A percentile compares a stretch with the other conserved stretches of the same genome.
These are phyloP conservation scores for Parasteatoda lunata DNA, from an alignment of 2,888 invertebrate genomes.

Conservation along the genomic window DNA sequence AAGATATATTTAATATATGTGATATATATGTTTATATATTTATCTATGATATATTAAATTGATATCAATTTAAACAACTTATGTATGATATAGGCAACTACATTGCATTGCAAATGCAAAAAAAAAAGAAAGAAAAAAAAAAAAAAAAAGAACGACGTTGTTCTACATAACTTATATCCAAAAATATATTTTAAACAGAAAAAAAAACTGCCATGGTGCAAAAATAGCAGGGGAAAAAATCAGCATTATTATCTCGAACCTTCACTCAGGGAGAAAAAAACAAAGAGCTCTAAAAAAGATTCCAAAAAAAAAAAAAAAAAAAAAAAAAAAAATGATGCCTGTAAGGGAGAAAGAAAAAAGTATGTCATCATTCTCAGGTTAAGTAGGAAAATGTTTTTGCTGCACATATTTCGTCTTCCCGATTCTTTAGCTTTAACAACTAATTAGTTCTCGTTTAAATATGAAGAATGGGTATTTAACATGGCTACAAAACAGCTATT, in stretches of 20 bases:
- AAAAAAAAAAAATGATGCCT: background rate
- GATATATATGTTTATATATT: too few species aligned
- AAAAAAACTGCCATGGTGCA: too few species aligned
- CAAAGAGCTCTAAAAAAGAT: conserved; percentile 10
- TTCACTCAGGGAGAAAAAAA: conserved; percentile 4
- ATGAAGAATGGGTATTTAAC: too few species aligned
- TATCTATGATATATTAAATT: too few species aligned
- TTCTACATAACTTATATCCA: background rate
- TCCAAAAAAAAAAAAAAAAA: conserved; percentile 1
- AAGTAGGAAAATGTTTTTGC: conserved; percentile 50
- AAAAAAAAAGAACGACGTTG: background rate
- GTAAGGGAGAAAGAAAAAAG: background rate
- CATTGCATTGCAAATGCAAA: background rate
- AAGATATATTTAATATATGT: too few species aligned
- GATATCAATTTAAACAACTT: too few species aligned
- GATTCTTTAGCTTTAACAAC: background rate
- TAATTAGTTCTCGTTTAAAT: too few species aligned
- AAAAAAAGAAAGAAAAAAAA: too few species aligned
- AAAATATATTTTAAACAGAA: too few species aligned
- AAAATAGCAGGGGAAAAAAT: conserved; percentile 8
- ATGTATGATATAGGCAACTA: background rate
- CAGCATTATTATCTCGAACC: background rate
- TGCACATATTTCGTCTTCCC: conserved; percentile 42
- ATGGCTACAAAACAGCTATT: too few species aligned
- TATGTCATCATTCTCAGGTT: conserved; percentile 59